Evolutionary conservation across 2,797 vertebrate genomes (phyloP), one percentile per base, ranked within the genome.

Genomic region (Glyptemys insculpta): DNA sequence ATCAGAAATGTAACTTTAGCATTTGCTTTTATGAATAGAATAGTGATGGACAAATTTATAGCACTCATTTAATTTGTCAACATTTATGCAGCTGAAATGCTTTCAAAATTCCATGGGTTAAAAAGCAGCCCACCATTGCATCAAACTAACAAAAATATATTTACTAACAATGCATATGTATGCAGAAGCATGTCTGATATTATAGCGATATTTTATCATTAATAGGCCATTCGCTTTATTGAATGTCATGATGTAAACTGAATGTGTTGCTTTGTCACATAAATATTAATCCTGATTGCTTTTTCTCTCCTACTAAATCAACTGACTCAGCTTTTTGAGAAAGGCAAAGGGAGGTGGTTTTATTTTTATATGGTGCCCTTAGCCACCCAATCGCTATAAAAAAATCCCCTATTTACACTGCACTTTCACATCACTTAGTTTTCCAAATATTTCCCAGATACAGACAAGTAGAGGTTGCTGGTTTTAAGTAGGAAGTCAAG

Each of bases 101-200:
- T 93, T 85, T 83, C 92, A 87, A 62, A 94, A 76, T 85, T 82
- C 90, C 89, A 47, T 29, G 86, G 92, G 86, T 94, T 79, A 72
- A 72, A 93, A 96, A 95, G 94, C 94, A 91, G 88, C 91, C 86
- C 92, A 87, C 79, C 82, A 47, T 7, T 62, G 34, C 62, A 94
- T 94, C 92, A 91, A 92, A 62, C 72, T 72, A 79, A 89, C 12
- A 87, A 56, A 91, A 25, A 56, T 56, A 31, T 79, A 83, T 96
- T 96, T 94, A 94, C 88, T 96, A 97, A 62, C 80, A 95, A 95
- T 62, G 87, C 84, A 88, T 37, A 97, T 79, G 88, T 93, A 94
- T 53, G 94, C 93, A 97, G 89, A 96, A 94, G 79, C 95, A 94
- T 34, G 41, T 95, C 92, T 29, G 44, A 93, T 83, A 92, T 93